Conservation (phyloP, 2,113 vertebrate genomes). For the Corydoras sp. region DNA sequence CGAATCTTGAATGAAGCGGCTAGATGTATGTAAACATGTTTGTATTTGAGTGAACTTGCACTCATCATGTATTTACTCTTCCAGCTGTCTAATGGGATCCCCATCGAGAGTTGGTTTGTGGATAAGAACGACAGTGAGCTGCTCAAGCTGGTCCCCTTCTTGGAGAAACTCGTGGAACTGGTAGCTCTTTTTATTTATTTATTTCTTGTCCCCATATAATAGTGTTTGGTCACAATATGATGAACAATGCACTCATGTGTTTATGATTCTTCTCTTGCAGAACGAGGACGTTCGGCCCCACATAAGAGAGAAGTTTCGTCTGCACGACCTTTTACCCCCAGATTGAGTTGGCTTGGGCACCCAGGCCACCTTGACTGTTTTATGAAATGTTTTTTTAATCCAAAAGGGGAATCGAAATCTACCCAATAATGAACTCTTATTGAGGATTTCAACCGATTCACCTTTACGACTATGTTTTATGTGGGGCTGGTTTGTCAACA, state of each 20-base stretch:
- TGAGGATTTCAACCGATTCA: constrained; percentile 75
- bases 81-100: constrained; percentile 97
- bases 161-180: constrained; percentile 98
- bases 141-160: constrained; percentile 95
- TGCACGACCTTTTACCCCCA: constrained; percentile 85
- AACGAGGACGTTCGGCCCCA: constrained; percentile 86
- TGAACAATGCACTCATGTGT: not conserved
- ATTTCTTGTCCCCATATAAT: no score
- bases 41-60: constrained; percentile 15
- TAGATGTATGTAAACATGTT: no score
- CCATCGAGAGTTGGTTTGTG: constrained; percentile 99
- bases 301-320: constrained; percentile 86
- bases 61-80: constrained; percentile 17
- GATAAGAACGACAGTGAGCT: constrained; percentile 98
- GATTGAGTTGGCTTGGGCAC: constrained; percentile 59
- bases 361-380: constrained; percentile 33
- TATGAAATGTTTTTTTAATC: constrained; percentile 32
- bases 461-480: constrained; percentile 80
- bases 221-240: not conserved
- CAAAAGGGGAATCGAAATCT: constrained; percentile 22
- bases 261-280: constrained; percentile 50
- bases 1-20: no score
- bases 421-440: constrained; percentile 57
- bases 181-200: constrained; percentile 56
- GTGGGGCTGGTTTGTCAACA: constrained; percentile 14